phyloP scores from a whole-genome alignment of 2,888 invertebrate genomes.

The Chloroclysta siterata region DNA sequence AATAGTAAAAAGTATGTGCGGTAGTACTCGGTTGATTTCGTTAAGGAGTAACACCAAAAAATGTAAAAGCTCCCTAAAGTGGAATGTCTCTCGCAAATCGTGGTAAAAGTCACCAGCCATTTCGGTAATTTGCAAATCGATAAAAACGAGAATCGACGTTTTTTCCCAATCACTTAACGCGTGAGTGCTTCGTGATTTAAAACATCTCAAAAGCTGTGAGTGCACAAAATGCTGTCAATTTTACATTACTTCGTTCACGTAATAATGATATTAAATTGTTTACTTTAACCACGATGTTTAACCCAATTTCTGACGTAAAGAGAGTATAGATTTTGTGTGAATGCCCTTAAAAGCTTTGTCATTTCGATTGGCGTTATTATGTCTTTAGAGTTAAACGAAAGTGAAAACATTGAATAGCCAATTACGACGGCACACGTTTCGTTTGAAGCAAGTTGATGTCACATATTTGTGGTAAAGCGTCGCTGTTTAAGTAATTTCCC shows the following conservation, averaged over 20 bases:
- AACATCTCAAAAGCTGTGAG: conserved; percentile 54
- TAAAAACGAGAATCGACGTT: conserved; percentile 66
- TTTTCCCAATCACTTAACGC: conserved; percentile 71
- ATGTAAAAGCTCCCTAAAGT: conserved; percentile 15
- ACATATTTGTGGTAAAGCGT: conserved; percentile 44
- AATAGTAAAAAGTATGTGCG: too few relatives aligned
- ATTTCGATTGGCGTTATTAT: conserved; percentile 23
- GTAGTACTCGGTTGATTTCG: too few relatives aligned
- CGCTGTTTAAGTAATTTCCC: conserved; percentile 48
- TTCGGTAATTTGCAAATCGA: conserved; percentile 71
- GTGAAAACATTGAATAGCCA: conserved; percentile 38
- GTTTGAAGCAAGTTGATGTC: conserved; percentile 43
- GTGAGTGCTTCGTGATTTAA: conserved; percentile 77
- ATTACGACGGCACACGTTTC: conserved; percentile 42
- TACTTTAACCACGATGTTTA: conserved; percentile 45
- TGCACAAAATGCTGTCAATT: conserved; percentile 41
- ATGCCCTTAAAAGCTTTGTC: conserved; percentile 39
- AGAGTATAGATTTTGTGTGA: conserved; percentile 35
- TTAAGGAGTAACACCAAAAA: too few relatives aligned
- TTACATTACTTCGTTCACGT: conserved; percentile 49
- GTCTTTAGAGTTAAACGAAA: conserved; percentile 34
- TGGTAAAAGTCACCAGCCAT: conserved; percentile 67
- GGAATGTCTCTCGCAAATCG: conserved; percentile 63
- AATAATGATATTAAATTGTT: conserved; percentile 51
- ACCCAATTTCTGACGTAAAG: conserved; percentile 28